Evolutionary conservation across 2,113 vertebrate genomes (phyloP).

Genomic region (Jacana jacana): DNA sequence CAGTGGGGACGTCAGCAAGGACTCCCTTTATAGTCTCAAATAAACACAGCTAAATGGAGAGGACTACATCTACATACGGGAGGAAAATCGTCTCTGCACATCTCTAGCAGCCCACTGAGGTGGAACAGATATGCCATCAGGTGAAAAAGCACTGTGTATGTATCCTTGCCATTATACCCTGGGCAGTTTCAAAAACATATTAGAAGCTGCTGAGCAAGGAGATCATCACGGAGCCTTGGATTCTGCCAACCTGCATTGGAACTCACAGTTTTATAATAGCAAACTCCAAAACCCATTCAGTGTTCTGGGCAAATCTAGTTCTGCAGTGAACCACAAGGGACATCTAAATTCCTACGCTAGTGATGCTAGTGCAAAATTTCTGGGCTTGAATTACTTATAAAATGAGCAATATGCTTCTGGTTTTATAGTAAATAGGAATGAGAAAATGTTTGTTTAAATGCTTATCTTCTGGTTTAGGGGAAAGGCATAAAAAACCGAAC

Average conservation of each 20-base stretch:
- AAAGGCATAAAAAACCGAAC: neutral
- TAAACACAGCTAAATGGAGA: neutral
- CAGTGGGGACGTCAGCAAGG: neutral
- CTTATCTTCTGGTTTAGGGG: neutral
- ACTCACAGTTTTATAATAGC: neutral
- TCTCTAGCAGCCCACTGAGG: neutral
- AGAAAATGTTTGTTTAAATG: slow-evolving; percentile 2
- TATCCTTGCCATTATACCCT: neutral
- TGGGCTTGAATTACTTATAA: slow-evolving; percentile 1
- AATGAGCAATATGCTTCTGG: neutral
- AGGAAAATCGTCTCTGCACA: neutral
- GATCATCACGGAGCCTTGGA: neutral
- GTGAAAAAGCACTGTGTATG: neutral
- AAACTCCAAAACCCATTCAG: neutral
- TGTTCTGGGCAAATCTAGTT: neutral
- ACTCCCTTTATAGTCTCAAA: neutral
- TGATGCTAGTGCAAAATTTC: slow-evolving; percentile 5
- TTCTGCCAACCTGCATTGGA: neutral
- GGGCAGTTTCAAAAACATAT: neutral
- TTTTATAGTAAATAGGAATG: neutral
- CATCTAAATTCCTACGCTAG: neutral
- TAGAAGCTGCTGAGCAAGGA: neutral
- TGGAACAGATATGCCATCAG: neutral
- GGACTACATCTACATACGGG: neutral
- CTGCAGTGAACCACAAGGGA: neutral